A percentile compares a stretch with the other conserved stretches of the same genome.
phyloP scores from a whole-genome alignment of 1,140 invertebrate species.

The Meloidogyne floridensis region DNA sequence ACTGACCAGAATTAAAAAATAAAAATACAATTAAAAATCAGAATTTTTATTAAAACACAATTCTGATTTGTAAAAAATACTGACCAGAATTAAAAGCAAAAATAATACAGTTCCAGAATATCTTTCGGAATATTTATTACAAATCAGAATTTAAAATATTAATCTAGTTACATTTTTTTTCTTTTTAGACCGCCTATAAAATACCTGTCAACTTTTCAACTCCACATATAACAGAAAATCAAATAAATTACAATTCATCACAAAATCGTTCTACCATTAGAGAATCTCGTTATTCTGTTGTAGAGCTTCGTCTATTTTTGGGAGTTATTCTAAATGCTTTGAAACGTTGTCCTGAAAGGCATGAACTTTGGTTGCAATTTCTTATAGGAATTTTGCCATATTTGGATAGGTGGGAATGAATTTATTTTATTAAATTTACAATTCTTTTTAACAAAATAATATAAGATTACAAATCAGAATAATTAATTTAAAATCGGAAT shows the following conservation, averaged over 20 bases:
- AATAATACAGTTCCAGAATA: too few relatives aligned
- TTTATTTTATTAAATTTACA: not conserved
- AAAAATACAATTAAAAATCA: too few relatives aligned
- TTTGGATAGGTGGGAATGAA: slow-evolving; percentile 47
- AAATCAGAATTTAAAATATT: not conserved
- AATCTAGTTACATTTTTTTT: not conserved
- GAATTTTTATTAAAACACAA: too few relatives aligned
- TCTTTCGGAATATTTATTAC: not conserved
- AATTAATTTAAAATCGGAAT: too few relatives aligned
- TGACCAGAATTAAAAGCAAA: too few relatives aligned
- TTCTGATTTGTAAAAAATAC: too few relatives aligned
- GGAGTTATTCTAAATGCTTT: slow-evolving; percentile 79
- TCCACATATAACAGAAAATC: slow-evolving; percentile 44
- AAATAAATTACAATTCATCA: slow-evolving; percentile 58
- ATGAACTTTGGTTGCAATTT: slow-evolving; percentile 71
- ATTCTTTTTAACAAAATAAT: too few relatives aligned
- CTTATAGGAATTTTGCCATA: slow-evolving; percentile 59
- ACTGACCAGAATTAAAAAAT: too few relatives aligned
- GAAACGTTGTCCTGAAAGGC: slow-evolving; percentile 68
- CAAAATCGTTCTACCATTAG: slow-evolving; percentile 57
- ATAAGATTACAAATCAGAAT: not conserved
- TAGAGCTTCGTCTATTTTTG: slow-evolving; percentile 81
- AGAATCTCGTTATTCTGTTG: slow-evolving; percentile 54
- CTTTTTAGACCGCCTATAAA: slow-evolving; percentile 8
- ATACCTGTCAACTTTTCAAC: not conserved